These are phyloP conservation scores for Pungitius pungitius DNA, from an alignment of 2,113 vertebrate species.

Conservation along the genomic window DNA sequence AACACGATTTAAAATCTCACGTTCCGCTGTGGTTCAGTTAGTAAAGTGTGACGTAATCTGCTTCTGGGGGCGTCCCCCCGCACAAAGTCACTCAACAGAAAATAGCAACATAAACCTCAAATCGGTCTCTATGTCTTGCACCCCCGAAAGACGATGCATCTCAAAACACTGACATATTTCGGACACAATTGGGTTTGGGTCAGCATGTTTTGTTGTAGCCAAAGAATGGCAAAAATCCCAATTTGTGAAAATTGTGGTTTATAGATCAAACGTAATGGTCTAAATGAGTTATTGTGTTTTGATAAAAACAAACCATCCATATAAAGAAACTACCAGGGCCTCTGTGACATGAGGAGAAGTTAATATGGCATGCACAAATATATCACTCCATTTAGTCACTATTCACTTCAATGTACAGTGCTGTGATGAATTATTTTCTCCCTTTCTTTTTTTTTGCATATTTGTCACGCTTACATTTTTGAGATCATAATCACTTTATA, in stretches of 20 bases:
- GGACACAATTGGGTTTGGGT: neutral
- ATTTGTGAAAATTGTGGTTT: neutral
- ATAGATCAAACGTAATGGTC: neutral
- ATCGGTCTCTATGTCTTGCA: neutral
- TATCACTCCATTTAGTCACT: too few relatives aligned
- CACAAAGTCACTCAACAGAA: too few relatives aligned
- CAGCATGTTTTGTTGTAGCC: neutral
- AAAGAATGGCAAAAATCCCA: neutral
- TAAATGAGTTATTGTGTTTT: neutral
- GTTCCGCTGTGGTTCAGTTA: neutral
- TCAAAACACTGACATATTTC: neutral
- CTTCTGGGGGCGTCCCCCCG: too few relatives aligned
- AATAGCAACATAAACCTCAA: neutral
- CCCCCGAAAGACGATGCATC: too few relatives aligned
- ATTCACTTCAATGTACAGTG: too few relatives aligned
- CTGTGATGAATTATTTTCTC: too few relatives aligned
- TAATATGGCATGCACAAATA: too few relatives aligned
- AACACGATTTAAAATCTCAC: neutral
- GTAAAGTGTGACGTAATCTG: too few relatives aligned
- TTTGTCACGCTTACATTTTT: too few relatives aligned
- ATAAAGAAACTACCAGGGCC: neutral
- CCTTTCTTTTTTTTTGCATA: too few relatives aligned
- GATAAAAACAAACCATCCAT: too few relatives aligned
- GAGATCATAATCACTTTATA: too few relatives aligned
- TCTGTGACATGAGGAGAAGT: neutral